A percentile compares a stretch with the other conserved stretches of the same genome.
Evolutionary conservation across 1,140 invertebrate genomes (phyloP).

Genomic region (Drosophila varians): DNA sequence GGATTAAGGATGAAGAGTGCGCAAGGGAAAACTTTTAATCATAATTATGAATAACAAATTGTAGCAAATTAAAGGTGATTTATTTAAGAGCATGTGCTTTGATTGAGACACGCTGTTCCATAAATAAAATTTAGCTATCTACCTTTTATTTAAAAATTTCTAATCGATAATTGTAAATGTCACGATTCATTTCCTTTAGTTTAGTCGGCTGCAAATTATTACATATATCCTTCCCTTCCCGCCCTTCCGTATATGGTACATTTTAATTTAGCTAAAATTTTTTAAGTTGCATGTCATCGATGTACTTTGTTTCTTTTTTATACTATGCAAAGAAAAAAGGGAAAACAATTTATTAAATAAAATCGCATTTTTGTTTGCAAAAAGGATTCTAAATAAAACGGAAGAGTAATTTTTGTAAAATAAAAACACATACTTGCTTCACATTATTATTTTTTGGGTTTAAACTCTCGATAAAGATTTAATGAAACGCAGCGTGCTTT

Average conservation of each 20-base stretch:
- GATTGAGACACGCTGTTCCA: slow-evolving; percentile 47
- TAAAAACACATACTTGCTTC: not conserved
- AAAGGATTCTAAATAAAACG: slow-evolving; percentile 36
- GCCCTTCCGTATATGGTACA: slow-evolving; percentile 17
- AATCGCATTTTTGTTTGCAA: slow-evolving; percentile 41
- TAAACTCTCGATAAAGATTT: not conserved
- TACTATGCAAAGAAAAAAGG: slow-evolving; percentile 31
- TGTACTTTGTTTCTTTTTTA: slow-evolving; percentile 60
- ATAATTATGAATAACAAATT: slow-evolving; percentile 78
- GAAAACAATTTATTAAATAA: slow-evolving; percentile 30
- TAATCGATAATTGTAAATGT: slow-evolving; percentile 39
- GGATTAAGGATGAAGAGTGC: slow-evolving; percentile 16
- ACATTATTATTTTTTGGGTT: not conserved
- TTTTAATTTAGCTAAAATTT: slow-evolving; percentile 50
- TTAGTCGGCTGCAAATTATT: slow-evolving; percentile 24
- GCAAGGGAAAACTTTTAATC: slow-evolving; percentile 62
- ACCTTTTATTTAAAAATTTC: slow-evolving; percentile 57
- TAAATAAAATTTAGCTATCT: slow-evolving; percentile 60
- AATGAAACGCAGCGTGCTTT: slow-evolving; percentile 6
- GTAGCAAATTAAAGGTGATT: slow-evolving; percentile 79
- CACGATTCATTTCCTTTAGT: slow-evolving; percentile 32
- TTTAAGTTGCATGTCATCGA: slow-evolving; percentile 58
- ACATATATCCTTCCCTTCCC: not conserved
- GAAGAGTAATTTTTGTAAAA: slow-evolving; percentile 55
- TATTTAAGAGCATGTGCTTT: slow-evolving; percentile 73